Percentiles rank a stretch among this genome's conserved stretches.
These are phyloP conservation scores for Macrotus californicus DNA, from an alignment of 2,113 vertebrate species.

Conservation along the genomic window DNA sequence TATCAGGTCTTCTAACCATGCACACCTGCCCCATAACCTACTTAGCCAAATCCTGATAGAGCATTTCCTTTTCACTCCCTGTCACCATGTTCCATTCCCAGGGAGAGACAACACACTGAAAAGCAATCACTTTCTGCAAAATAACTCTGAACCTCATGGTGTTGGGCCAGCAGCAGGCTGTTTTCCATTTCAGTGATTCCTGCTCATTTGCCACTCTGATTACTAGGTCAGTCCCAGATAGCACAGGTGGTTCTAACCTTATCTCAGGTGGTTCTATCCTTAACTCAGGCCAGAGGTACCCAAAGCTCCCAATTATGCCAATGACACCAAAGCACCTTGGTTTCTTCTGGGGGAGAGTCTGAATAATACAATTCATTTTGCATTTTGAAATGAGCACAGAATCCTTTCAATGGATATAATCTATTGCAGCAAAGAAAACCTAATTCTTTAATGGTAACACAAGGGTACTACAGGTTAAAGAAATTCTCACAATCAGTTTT, in stretches of 20 bases:
- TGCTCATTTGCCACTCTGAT: neutral
- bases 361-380: conserved; percentile 42
- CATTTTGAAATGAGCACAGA: conserved; percentile 26
- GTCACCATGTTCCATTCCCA: conserved; percentile 6
- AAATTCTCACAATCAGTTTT: conserved; percentile 13
- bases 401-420: neutral
- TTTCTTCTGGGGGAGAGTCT: neutral
- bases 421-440: conserved; percentile 11
- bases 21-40: conserved; percentile 22
- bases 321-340: neutral
- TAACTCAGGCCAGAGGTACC: neutral
- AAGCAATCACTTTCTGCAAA: conserved; percentile 57
- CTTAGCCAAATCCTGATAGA: conserved; percentile 45
- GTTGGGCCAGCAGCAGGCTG: conserved; percentile 28
- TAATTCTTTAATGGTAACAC: neutral
- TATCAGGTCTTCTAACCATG: neutral
- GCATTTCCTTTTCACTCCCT: conserved; percentile 38
- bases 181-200: conserved; percentile 57
- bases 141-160: conserved; percentile 18
- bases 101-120: neutral
- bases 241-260: neutral
- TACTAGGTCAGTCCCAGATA: neutral
- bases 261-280: neutral
- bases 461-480: neutral
- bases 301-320: neutral